phyloP scores from a whole-genome alignment of 2,888 invertebrate species.

The Folsomia manolachei region DNA sequence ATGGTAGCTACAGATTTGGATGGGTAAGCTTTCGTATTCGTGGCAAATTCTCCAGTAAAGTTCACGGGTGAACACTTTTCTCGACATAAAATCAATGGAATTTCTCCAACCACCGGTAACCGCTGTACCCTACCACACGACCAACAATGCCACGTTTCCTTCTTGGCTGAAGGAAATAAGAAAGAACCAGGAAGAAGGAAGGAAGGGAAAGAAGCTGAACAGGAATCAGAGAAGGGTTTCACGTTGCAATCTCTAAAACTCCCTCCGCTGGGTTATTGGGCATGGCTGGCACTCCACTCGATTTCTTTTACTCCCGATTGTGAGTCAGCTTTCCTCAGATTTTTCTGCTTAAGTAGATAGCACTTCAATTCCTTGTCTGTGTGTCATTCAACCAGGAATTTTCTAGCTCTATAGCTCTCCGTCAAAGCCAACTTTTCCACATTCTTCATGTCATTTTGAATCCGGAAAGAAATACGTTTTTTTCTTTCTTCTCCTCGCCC shows the following conservation, averaged over 20 bases:
- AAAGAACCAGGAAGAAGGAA: too few relatives aligned
- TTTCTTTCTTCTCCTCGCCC: too few relatives aligned
- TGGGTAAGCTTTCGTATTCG: neutral
- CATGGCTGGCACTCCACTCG: too few relatives aligned
- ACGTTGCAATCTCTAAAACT: neutral
- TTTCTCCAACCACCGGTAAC: neutral
- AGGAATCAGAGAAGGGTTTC: neutral
- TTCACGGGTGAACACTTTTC: neutral
- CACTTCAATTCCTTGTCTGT: slow-evolving; percentile 1
- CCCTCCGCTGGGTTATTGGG: neutral
- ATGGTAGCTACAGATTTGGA: neutral
- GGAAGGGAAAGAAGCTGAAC: neutral
- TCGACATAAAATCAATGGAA: neutral
- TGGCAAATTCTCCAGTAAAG: neutral
- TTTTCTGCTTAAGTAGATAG: slow-evolving; percentile 9
- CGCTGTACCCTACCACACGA: too few relatives aligned
- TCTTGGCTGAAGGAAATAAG: too few relatives aligned
- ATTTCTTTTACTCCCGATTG: neutral
- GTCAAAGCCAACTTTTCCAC: neutral
- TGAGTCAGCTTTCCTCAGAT: slow-evolving; percentile 16
- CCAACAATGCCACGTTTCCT: too few relatives aligned
- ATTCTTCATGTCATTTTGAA: neutral
- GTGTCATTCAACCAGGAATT: neutral
- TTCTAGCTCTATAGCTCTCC: neutral
- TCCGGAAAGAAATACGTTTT: neutral